Percentiles rank a stretch among this genome's conserved stretches.
These are phyloP conservation scores for Sthenelais limicola DNA, from an alignment of 2,888 invertebrate genomes.

Conservation along the genomic window DNA sequence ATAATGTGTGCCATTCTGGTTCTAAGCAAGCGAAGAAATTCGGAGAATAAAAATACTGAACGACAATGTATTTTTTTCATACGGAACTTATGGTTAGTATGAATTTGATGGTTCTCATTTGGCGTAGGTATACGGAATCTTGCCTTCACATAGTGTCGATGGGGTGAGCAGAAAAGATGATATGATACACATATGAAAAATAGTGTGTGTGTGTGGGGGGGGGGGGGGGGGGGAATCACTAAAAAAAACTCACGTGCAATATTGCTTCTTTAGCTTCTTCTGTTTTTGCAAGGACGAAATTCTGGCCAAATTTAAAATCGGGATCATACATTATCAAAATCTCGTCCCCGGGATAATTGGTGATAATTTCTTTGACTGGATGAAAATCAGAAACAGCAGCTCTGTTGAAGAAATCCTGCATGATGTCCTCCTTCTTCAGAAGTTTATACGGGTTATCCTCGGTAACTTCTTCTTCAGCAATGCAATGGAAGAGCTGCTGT, in stretches of 20 bases:
- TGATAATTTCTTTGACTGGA: constrained; percentile 67
- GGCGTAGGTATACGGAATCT: no score
- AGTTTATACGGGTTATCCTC: constrained; percentile 67
- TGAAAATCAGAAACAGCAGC: constrained; percentile 71
- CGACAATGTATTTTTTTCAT: no score
- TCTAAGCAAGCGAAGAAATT: no score
- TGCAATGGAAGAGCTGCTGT: constrained; percentile 68
- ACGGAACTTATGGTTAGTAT: no score
- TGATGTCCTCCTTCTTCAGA: constrained; percentile 67
- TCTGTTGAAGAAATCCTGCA: constrained; percentile 67
- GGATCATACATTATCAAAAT: constrained; percentile 70
- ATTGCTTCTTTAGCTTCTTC: constrained; percentile 69
- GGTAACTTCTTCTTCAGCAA: constrained; percentile 69
- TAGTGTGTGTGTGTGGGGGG: no score
- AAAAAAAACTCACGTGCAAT: constrained; percentile 56
- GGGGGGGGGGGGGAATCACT: no score
- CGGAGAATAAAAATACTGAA: no score
- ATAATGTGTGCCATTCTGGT: no score
- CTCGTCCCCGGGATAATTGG: constrained; percentile 70
- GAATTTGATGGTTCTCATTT: no score
- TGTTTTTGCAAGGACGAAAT: constrained; percentile 69
- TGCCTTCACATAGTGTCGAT: no score
- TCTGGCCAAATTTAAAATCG: constrained; percentile 72
- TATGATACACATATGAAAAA: no score
- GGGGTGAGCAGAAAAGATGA: no score